These are phyloP conservation scores for Linurgus olivaceus DNA, from an alignment of 2,797 vertebrate species.

Conservation along the genomic window DNA sequence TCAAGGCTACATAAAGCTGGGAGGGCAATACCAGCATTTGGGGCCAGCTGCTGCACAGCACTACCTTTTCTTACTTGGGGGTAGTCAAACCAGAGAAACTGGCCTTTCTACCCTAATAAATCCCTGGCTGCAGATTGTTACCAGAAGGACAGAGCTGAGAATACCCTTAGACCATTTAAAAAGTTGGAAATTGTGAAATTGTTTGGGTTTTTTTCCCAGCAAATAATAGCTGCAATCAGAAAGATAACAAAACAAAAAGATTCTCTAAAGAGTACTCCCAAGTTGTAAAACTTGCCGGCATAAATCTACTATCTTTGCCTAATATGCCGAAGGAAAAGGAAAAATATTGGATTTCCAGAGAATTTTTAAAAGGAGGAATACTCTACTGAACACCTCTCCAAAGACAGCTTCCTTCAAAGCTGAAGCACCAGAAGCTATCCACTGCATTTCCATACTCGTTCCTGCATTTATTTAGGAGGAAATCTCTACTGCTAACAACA, in stretches of 20 bases:
- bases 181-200: neutral
- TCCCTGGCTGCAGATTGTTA: neutral
- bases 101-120: neutral
- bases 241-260: neutral
- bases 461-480: neutral
- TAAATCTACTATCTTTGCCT: neutral
- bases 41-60: neutral
- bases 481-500: neutral
- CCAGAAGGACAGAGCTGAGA: neutral
- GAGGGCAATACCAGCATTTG: neutral
- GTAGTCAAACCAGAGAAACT: neutral
- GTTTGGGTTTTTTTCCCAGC: rapidly evolving
- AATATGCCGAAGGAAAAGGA: neutral
- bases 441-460: neutral
- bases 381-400: neutral
- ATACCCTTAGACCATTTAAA: neutral
- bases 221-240: neutral
- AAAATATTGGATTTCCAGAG: neutral
- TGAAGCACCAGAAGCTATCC: neutral
- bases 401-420: neutral
- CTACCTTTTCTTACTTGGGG: neutral
- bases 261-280: neutral
- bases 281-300: neutral
- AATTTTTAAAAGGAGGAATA: neutral
- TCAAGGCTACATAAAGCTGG: rapidly evolving